Conservation (phyloP, 2,888 invertebrate genomes). For the Seira sanloemensis region DNA sequence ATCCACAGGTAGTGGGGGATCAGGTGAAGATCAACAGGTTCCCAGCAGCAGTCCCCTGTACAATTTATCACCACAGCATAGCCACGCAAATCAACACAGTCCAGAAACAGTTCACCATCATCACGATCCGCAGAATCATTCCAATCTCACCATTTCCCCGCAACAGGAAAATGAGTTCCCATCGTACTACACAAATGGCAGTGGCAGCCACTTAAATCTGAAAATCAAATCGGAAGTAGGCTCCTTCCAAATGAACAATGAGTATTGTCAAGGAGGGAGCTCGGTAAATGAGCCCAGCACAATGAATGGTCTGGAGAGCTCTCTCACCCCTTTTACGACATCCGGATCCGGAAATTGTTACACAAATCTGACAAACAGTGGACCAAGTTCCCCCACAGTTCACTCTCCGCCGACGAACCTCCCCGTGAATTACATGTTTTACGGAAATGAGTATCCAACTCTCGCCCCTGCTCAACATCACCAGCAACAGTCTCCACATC, state of each 20-base stretch:
- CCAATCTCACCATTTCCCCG: constrained; percentile 36
- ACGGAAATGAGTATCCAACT: constrained; percentile 70
- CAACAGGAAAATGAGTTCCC: constrained; percentile 59
- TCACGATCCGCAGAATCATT: constrained; percentile 32
- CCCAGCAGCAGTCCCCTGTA: constrained; percentile 68
- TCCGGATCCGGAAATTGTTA: constrained; percentile 68
- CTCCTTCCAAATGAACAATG: constrained; percentile 68
- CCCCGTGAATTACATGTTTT: constrained; percentile 59
- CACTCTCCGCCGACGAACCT: constrained; percentile 47
- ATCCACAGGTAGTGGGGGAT: constrained; percentile 54
- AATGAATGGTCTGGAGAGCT: constrained; percentile 27
- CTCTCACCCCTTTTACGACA: constrained; percentile 39
- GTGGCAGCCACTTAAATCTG: constrained; percentile 50
- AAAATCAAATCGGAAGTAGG: constrained; percentile 71
- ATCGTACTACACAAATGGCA: constrained; percentile 53
- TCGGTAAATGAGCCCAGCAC: constrained; percentile 7
- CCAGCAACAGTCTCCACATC: constrained; percentile 24
- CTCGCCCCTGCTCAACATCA: constrained; percentile 56
- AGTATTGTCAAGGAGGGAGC: constrained; percentile 59
- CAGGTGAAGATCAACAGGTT: constrained; percentile 69
- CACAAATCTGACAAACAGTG: constrained; percentile 59
- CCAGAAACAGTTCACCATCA: constrained; percentile 48
- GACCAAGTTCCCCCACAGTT: constrained; percentile 60
- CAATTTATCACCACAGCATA: constrained; percentile 65
- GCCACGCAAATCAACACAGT: constrained; percentile 43